Conservation (phyloP, 2,113 vertebrate species). For the Chloropsis cyanopogon region DNA sequence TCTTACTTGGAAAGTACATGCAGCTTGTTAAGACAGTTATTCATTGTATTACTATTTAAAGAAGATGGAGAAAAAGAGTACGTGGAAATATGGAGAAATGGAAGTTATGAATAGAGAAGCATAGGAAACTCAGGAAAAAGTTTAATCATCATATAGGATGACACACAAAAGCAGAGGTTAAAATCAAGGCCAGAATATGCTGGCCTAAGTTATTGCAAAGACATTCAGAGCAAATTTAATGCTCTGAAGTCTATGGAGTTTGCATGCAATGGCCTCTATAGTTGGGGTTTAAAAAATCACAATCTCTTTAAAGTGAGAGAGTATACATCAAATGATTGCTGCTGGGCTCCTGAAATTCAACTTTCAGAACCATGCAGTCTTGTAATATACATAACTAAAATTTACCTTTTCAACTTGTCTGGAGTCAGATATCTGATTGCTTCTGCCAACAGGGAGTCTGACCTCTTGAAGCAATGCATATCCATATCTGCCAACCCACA, state of each 20-base stretch:
- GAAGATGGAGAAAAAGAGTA: neutral
- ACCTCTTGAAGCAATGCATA: neutral
- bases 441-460: neutral
- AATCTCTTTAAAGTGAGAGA: neutral
- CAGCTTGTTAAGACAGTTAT: neutral
- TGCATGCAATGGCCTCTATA: neutral
- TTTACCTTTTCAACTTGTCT: neutral
- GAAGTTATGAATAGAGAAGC: neutral
- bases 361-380: neutral
- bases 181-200: neutral
- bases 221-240: neutral
- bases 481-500: neutral
- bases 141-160: neutral
- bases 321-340: neutral
- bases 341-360: neutral
- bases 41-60: neutral
- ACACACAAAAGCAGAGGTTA: neutral
- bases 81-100: neutral
- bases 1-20: neutral
- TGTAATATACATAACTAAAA: neutral
- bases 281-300: neutral
- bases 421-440: fast-evolving
- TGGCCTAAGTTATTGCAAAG: neutral
- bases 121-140: neutral
- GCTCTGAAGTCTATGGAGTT: neutral